Conservation (phyloP, 2,888 invertebrate species). For the Dynastes grantii region DNA sequence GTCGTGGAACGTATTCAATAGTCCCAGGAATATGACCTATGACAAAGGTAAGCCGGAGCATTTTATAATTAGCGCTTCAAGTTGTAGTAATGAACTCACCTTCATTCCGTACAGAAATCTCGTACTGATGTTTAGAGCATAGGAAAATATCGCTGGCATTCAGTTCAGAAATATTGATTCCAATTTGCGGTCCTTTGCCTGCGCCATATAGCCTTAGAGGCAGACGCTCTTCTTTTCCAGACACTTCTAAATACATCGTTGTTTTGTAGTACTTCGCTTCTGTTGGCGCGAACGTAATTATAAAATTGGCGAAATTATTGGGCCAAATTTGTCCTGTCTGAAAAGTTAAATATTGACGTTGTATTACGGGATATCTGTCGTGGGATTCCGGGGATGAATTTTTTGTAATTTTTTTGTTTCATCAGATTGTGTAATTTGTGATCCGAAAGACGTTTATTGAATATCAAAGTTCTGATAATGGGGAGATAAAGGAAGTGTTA, state of each 20-base stretch:
- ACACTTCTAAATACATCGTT: constrained; percentile 75
- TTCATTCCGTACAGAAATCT: constrained; percentile 75
- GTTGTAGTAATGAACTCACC: constrained; percentile 65
- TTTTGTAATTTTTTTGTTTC: no score
- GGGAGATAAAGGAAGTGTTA: no score
- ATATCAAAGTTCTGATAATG: no score
- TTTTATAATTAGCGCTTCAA: background rate
- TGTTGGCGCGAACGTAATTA: constrained; percentile 74
- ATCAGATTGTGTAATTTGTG: no score
- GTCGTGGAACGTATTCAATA: constrained; percentile 70
- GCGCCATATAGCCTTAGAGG: constrained; percentile 73
- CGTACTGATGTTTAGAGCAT: constrained; percentile 75
- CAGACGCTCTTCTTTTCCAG: constrained; percentile 73
- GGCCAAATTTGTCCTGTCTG: constrained; percentile 78
- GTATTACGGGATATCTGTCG: no score
- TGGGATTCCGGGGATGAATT: no score
- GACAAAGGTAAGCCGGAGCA: background rate
- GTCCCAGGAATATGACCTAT: constrained; percentile 76
- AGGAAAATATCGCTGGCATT: constrained; percentile 75
- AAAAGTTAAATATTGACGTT: constrained; percentile 41
- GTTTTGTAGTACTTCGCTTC: constrained; percentile 72
- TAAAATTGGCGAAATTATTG: constrained; percentile 72
- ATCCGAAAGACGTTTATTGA: no score
- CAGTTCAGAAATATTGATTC: constrained; percentile 74
- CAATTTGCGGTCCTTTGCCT: constrained; percentile 75